phyloP scores from a whole-genome alignment of 37 sponge, comb jelly and placozoan genomes.

The Cliona cf. orientalis region DNA sequence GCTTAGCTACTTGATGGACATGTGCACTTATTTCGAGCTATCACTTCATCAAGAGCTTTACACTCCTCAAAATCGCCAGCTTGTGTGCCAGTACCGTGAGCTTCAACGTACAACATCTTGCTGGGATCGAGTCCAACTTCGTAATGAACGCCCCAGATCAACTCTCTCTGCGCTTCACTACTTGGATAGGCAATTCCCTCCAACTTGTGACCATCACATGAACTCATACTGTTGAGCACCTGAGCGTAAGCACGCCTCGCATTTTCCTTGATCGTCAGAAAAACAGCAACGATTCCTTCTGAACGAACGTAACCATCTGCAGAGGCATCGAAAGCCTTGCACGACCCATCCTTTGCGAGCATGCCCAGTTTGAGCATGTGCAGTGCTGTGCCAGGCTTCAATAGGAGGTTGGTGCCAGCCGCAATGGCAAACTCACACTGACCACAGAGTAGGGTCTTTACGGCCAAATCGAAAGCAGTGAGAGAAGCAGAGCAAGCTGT shows the following conservation, averaged over 20 bases:
- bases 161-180: conserved; percentile 4
- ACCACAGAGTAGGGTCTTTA: conserved; percentile 26
- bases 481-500: conserved; percentile 75
- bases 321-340: conserved; percentile 47
- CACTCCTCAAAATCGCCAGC: conserved; percentile 56
- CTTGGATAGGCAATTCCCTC: conserved; percentile 46
- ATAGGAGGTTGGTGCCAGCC: conserved; percentile 51
- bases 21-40: neutral
- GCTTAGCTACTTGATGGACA: too few relatives aligned
- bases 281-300: conserved; percentile 50
- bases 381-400: conserved; percentile 3
- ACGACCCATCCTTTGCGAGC: conserved; percentile 31
- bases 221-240: conserved; percentile 26
- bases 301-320: conserved; percentile 53
- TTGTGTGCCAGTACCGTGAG: conserved; percentile 67
- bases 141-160: neutral
- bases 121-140: conserved; percentile 9
- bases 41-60: conserved; percentile 47
- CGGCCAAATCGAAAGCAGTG: conserved; percentile 56
- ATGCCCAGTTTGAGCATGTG: conserved; percentile 2
- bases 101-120: conserved; percentile 51
- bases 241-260: conserved; percentile 14
- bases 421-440: conserved; percentile 65
- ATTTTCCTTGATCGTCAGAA: conserved; percentile 30
- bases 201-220: too few relatives aligned